Conservation (phyloP, 53 echinoderm and acorn worm genomes). For the Apostichopus leukothele region DNA sequence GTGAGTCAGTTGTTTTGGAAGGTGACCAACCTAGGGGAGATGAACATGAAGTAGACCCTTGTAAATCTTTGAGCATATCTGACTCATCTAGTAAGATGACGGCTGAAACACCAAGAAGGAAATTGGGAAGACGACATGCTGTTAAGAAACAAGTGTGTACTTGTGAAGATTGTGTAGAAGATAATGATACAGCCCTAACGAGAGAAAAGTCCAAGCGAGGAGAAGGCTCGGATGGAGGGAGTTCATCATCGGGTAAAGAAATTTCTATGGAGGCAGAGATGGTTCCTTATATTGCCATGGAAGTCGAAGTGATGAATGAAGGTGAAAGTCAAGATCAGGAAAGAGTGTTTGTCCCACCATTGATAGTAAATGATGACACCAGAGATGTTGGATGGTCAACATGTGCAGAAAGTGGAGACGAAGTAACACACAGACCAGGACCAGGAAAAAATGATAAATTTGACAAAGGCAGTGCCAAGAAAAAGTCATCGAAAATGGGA, state of each 20-base stretch:
- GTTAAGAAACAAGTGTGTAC: background rate
- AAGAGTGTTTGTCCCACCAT: conserved; percentile 20
- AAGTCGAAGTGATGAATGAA: conserved; percentile 33
- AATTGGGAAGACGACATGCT: background rate
- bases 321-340: background rate
- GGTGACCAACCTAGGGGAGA: background rate
- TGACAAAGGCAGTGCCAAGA: background rate
- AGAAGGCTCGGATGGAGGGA: background rate
- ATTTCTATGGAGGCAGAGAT: background rate
- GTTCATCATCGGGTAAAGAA: background rate
- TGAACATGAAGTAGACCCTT: no score
- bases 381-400: background rate
- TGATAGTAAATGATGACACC: background rate
- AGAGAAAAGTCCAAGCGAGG: background rate
- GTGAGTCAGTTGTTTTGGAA: background rate
- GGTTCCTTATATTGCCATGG: conserved; percentile 35
- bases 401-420: background rate
- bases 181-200: background rate
- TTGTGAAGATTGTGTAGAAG: no score
- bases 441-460: background rate
- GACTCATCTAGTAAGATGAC: background rate
- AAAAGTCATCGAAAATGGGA: background rate
- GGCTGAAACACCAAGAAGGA: no score
- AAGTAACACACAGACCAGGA: background rate
- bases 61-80: background rate